These are phyloP conservation scores for Ceramica pisi DNA, from an alignment of 2,888 invertebrate genomes.

Conservation along the genomic window DNA sequence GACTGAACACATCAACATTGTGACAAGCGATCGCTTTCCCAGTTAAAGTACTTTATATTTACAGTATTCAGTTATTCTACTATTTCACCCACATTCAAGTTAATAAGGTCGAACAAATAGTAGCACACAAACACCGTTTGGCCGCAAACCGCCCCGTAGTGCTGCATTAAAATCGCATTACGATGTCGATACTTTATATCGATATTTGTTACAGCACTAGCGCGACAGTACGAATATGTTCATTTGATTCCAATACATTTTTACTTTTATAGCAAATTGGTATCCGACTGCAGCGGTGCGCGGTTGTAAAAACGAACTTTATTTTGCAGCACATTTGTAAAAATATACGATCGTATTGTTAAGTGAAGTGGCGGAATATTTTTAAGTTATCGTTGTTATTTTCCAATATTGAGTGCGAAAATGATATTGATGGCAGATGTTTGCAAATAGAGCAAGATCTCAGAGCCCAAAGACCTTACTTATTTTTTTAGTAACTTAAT, in stretches of 20 bases:
- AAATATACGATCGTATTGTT: constrained; percentile 56
- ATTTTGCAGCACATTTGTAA: constrained; percentile 57
- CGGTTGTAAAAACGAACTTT: constrained; percentile 59
- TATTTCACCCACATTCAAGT: constrained; percentile 49
- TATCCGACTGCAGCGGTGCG: constrained; percentile 52
- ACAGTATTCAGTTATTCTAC: constrained; percentile 35
- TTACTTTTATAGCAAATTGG: constrained; percentile 65
- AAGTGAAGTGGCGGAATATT: constrained; percentile 49
- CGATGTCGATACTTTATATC: constrained; percentile 72
- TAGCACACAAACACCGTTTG: constrained; percentile 60
- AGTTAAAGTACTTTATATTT: constrained; percentile 27
- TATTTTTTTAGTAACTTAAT: no score
- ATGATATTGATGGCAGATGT: constrained; percentile 12
- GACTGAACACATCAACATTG: background rate
- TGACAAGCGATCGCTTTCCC: background rate
- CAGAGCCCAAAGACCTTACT: no score
- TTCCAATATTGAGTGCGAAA: constrained; percentile 28
- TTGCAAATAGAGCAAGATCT: background rate
- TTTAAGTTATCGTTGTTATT: constrained; percentile 41
- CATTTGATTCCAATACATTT: constrained; percentile 65
- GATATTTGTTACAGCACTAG: constrained; percentile 70
- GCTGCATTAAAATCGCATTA: constrained; percentile 80
- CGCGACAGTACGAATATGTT: constrained; percentile 61
- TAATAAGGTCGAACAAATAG: constrained; percentile 57
- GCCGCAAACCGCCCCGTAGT: constrained; percentile 71